phyloP scores from a whole-genome alignment of 37 sponge, comb jelly and placozoan genomes.

The Lycopodina hypogea region DNA sequence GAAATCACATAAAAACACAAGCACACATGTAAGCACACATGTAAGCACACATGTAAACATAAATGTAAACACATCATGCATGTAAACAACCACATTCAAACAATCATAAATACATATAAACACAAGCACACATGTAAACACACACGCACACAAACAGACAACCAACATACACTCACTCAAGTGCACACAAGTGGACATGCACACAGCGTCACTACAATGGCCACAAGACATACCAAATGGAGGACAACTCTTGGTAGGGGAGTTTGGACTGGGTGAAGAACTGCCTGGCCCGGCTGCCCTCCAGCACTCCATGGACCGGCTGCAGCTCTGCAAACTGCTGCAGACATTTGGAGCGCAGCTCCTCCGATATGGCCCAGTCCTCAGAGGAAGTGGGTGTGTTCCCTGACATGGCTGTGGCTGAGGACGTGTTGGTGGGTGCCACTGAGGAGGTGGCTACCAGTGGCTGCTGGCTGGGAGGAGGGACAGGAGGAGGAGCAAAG shows the following conservation, averaged over 20 bases:
- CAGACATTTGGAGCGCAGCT: conserved; percentile 51
- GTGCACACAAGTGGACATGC: too few relatives aligned
- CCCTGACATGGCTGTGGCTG: background rate
- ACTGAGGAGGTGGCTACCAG: background rate
- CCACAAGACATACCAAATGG: conserved; percentile 60
- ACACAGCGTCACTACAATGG: too few relatives aligned
- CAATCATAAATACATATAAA: too few relatives aligned
- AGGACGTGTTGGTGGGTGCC: too few relatives aligned
- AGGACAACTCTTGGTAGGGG: conserved; percentile 73
- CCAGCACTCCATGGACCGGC: conserved; percentile 49
- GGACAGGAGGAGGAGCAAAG: background rate
- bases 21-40: too few relatives aligned
- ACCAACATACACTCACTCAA: too few relatives aligned
- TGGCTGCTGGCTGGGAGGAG: background rate
- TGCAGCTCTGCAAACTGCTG: conserved; percentile 54
- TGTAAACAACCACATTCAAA: too few relatives aligned
- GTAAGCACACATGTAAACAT: too few relatives aligned
- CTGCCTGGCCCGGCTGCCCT: conserved; percentile 76
- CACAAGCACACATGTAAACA: too few relatives aligned
- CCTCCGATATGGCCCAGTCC: conserved; percentile 67
- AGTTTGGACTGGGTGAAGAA: conserved; percentile 80
- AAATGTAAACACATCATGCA: too few relatives aligned
- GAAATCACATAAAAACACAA: too few relatives aligned
- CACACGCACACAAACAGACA: too few relatives aligned
- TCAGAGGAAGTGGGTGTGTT: background rate